Conservation (phyloP, 2,113 vertebrate species). For the Epinephelus moara region DNA sequence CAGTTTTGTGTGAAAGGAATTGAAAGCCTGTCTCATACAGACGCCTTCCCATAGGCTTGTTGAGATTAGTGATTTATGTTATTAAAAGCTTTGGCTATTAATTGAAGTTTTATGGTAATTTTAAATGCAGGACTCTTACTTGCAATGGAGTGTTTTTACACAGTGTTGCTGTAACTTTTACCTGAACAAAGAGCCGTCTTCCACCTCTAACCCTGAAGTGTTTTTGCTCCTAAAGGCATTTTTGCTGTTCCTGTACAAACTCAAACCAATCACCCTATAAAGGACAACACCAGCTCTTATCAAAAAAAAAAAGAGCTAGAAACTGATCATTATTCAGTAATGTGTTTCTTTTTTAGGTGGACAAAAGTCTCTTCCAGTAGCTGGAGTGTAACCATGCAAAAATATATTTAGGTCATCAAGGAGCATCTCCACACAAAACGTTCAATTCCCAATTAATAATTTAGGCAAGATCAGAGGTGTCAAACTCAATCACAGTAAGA, state of each 20-base stretch:
- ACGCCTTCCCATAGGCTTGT: too few relatives aligned
- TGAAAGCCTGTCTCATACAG: too few relatives aligned
- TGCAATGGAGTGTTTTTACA: neutral
- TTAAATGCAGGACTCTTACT: neutral
- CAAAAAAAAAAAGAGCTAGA: neutral
- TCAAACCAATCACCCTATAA: neutral
- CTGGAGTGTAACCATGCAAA: neutral
- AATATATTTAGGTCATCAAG: neutral
- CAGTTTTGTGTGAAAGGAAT: too few relatives aligned
- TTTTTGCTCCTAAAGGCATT: neutral
- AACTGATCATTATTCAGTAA: too few relatives aligned
- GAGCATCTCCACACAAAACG: constrained; percentile 14
- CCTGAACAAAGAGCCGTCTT: neutral
- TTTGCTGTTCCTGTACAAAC: neutral
- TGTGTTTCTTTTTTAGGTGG: neutral
- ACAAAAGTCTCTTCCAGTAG: neutral
- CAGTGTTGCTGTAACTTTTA: neutral
- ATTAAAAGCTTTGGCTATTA: too few relatives aligned
- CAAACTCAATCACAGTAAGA: constrained; percentile 45
- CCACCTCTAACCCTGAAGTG: too few relatives aligned
- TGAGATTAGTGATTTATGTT: too few relatives aligned
- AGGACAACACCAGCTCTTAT: neutral
- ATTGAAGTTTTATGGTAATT: too few relatives aligned
- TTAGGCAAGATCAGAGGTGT: constrained; percentile 4
- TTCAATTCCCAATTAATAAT: constrained; percentile 33